These are phyloP conservation scores for Apotomis betuletana DNA, from an alignment of 2,888 invertebrate genomes.

Conservation along the genomic window DNA sequence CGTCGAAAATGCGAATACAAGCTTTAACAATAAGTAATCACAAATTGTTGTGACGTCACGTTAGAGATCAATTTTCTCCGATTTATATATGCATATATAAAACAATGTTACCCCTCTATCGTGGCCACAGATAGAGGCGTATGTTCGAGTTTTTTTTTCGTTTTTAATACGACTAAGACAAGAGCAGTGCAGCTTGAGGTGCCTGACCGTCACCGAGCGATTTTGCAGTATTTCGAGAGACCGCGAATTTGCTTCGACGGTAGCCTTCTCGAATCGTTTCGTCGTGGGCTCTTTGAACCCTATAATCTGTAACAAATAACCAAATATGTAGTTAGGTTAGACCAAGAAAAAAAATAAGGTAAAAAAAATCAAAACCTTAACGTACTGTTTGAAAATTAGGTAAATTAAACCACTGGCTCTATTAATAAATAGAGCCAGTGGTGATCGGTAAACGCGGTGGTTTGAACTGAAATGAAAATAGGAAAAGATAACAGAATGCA, in stretches of 20 bases:
- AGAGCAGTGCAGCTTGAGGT: slow-evolving; percentile 75
- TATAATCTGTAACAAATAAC: slow-evolving; percentile 72
- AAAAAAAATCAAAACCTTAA: too few relatives aligned
- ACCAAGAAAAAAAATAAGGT: background rate
- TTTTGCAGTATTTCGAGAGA: slow-evolving; percentile 69
- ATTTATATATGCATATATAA: slow-evolving; percentile 82
- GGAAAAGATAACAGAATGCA: too few relatives aligned
- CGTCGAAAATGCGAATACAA: slow-evolving; percentile 70
- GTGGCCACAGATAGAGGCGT: slow-evolving; percentile 79
- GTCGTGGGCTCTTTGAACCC: slow-evolving; percentile 68
- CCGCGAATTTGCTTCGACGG: slow-evolving; percentile 60
- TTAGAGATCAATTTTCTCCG: slow-evolving; percentile 77
- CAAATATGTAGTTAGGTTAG: background rate
- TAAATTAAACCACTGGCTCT: too few relatives aligned
- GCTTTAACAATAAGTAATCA: slow-evolving; percentile 63
- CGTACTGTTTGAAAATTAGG: too few relatives aligned
- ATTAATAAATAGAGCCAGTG: too few relatives aligned
- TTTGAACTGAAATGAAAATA: too few relatives aligned
- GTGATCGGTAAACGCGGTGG: too few relatives aligned
- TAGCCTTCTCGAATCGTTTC: slow-evolving; percentile 79
- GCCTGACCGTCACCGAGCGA: slow-evolving; percentile 79
- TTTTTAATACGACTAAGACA: slow-evolving; percentile 70
- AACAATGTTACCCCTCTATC: slow-evolving; percentile 66
- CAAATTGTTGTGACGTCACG: slow-evolving; percentile 82
- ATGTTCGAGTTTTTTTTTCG: slow-evolving; percentile 65